Percentiles rank a stretch among this genome's conserved stretches.
phyloP scores from a whole-genome alignment of 2,113 vertebrate species.

The Xiphias gladius region DNA sequence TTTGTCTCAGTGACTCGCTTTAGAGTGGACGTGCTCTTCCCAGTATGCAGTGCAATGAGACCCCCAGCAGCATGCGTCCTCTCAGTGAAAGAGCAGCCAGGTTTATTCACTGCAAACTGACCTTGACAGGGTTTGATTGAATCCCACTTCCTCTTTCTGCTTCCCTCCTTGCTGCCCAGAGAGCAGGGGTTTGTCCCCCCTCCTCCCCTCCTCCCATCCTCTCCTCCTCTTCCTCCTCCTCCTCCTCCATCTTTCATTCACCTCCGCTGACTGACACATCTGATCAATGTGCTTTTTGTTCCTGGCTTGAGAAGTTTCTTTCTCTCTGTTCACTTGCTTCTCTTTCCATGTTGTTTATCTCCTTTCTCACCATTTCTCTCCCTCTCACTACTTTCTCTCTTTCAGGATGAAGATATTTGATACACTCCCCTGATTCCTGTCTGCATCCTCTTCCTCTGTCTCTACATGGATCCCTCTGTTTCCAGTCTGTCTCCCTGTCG shows the following conservation, averaged over 20 bases:
- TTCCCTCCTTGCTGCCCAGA: conserved; percentile 42
- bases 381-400: conserved; percentile 18
- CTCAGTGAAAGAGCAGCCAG: conserved; percentile 65
- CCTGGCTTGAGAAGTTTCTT: conserved; percentile 38
- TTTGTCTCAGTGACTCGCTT: conserved; percentile 44
- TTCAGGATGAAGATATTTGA: conserved; percentile 61
- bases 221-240: conserved; percentile 5
- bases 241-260: conserved; percentile 52
- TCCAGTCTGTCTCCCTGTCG: conserved; percentile 37
- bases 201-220: no score
- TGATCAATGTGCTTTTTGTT: conserved; percentile 77
- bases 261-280: conserved; percentile 61
- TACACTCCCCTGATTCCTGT: conserved; percentile 35
- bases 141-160: conserved; percentile 74
- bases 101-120: conserved; percentile 79
- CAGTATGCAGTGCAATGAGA: conserved; percentile 48
- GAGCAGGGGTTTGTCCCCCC: conserved; percentile 6
- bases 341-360: conserved; percentile 49
- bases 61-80: conserved; percentile 45
- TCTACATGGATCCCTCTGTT: conserved; percentile 23
- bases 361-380: conserved; percentile 10
- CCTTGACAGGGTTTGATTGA: conserved; percentile 81
- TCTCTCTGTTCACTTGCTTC: conserved; percentile 27
- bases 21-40: conserved; percentile 19
- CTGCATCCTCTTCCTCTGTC: conserved; percentile 6